A percentile compares a stretch with the other conserved stretches of the same genome.
These are phyloP conservation scores for Macquaria australasica DNA, from an alignment of 2,113 vertebrate species.

Conservation along the genomic window DNA sequence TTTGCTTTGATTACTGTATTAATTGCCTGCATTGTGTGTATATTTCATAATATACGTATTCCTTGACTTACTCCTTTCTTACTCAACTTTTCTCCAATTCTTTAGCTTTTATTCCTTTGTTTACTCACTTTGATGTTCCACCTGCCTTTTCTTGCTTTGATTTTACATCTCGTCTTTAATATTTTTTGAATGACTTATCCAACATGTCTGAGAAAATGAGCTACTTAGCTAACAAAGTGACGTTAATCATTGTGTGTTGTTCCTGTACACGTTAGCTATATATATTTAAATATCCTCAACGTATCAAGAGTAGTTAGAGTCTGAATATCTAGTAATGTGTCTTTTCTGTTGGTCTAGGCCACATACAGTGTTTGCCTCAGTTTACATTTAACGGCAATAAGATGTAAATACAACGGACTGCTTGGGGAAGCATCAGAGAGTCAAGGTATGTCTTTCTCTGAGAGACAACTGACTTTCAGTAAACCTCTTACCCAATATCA, in stretches of 20 bases:
- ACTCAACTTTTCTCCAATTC: neutral
- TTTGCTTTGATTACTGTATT: conserved; percentile 2
- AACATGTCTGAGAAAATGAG: no score
- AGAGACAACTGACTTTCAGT: neutral
- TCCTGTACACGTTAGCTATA: neutral
- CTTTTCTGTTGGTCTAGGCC: neutral
- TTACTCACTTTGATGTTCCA: neutral
- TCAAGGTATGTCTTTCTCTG: neutral
- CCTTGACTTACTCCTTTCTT: neutral
- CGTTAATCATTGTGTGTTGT: neutral
- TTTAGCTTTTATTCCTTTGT: neutral
- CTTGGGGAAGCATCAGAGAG: neutral
- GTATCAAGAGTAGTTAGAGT: neutral
- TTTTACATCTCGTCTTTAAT: no score
- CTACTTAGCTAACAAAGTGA: neutral
- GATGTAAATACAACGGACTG: neutral
- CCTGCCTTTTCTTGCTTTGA: neutral
- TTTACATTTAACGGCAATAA: neutral
- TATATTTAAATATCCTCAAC: neutral
- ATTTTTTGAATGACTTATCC: no score
- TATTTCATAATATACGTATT: neutral
- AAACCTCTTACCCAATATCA: neutral
- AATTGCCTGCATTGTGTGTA: neutral
- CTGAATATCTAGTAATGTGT: neutral
- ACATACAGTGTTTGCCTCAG: neutral